phyloP scores from a whole-genome alignment of 2,797 vertebrate species.

The Gallinago nigripennis region DNA sequence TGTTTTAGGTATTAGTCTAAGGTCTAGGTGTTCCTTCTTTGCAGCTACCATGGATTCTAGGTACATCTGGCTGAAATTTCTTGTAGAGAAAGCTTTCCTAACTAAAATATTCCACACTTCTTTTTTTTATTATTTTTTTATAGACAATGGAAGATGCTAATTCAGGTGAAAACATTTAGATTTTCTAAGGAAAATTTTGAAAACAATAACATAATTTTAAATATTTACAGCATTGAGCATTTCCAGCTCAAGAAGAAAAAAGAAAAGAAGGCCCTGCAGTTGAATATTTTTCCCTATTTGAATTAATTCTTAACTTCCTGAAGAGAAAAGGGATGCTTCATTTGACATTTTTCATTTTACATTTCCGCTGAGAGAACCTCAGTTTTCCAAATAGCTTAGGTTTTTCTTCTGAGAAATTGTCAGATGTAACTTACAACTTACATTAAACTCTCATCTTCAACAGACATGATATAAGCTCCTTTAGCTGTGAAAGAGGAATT shows the following conservation, averaged over 20 bases:
- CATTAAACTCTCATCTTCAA: conserved; percentile 46
- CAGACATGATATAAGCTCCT: conserved; percentile 10
- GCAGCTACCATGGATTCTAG: not conserved
- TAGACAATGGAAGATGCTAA: not conserved
- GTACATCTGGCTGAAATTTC: not conserved
- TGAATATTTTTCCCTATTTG: not conserved
- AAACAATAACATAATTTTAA: not conserved
- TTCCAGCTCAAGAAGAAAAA: not conserved
- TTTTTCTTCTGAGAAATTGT: conserved; percentile 33
- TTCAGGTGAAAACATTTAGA: not conserved
- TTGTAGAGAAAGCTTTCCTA: not conserved
- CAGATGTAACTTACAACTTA: conserved; percentile 34
- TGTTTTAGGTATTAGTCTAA: not conserved
- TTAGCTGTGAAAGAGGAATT: conserved; percentile 24
- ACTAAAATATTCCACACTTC: not conserved
- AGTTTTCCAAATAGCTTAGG: conserved; percentile 35
- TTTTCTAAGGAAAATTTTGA: not conserved
- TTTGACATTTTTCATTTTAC: conserved; percentile 22
- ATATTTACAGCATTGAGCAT: not conserved
- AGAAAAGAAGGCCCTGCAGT: not conserved
- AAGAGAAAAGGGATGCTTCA: not conserved
- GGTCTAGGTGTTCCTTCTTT: not conserved
- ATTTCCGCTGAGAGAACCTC: not conserved
- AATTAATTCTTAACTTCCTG: not conserved
- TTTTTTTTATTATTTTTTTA: not conserved